Conservation (phyloP, 2,888 invertebrate genomes). For the Cryptops parisi region DNA sequence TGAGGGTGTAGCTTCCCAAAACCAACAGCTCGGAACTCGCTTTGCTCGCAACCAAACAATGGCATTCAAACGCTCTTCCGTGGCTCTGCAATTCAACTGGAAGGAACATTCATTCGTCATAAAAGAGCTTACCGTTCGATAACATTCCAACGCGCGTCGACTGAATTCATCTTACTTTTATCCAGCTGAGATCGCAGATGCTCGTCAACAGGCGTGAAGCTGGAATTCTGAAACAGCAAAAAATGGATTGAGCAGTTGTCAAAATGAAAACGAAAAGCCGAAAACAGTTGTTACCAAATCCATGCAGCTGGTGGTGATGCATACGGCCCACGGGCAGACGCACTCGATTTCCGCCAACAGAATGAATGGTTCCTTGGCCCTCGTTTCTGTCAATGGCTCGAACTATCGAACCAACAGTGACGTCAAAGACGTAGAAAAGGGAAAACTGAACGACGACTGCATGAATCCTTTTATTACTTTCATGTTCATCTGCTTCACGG, state of each 20-base stretch:
- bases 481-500: slow-evolving; percentile 28
- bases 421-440: too few species aligned
- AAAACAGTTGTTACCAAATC: slow-evolving; percentile 29
- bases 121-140: background rate
- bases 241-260: too few species aligned
- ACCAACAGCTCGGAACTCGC: slow-evolving; percentile 25
- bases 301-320: slow-evolving; percentile 26
- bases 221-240: slow-evolving; percentile 24
- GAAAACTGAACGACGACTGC: too few species aligned
- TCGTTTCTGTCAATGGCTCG: slow-evolving; percentile 28
- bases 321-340: slow-evolving; percentile 30
- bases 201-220: slow-evolving; percentile 27
- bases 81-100: slow-evolving; percentile 28
- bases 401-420: slow-evolving; percentile 25
- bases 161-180: slow-evolving; percentile 26
- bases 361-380: slow-evolving; percentile 32
- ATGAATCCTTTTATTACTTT: slow-evolving; percentile 30
- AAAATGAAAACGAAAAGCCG: too few species aligned
- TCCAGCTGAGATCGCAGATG: slow-evolving; percentile 27
- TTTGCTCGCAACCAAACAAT: slow-evolving; percentile 26
- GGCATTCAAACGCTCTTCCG: slow-evolving; percentile 31
- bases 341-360: slow-evolving; percentile 29
- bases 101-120: slow-evolving; percentile 12
- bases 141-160: too few species aligned
- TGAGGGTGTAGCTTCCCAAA: slow-evolving; percentile 29